These are phyloP conservation scores for Pinctada fucata DNA, from an alignment of 2,888 invertebrate species.

Conservation along the genomic window DNA sequence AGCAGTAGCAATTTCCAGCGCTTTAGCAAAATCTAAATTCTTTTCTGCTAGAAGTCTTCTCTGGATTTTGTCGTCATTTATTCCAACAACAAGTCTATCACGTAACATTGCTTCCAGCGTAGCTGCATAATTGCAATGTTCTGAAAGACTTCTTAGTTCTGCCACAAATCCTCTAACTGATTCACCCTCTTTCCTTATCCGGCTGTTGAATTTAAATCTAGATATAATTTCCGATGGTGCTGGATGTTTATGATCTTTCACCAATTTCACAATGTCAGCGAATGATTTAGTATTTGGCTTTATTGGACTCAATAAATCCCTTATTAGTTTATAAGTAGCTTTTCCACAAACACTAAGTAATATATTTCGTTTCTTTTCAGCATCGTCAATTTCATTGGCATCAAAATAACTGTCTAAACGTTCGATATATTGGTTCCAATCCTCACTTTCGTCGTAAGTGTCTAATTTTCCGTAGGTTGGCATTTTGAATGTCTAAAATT, in stretches of 20 bases:
- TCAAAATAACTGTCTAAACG: too few relatives aligned
- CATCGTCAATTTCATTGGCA: too few relatives aligned
- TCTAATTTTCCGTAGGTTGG: too few relatives aligned
- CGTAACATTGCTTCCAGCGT: constrained; percentile 35
- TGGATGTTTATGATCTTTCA: constrained; percentile 33
- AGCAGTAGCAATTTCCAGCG: constrained; percentile 24
- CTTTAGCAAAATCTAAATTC: constrained; percentile 31
- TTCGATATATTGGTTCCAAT: too few relatives aligned
- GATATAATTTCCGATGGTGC: too few relatives aligned
- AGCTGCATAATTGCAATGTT: constrained; percentile 42
- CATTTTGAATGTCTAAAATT: too few relatives aligned
- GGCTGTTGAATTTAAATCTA: constrained; percentile 36
- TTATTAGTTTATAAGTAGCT: constrained; percentile 32
- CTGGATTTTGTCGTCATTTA: constrained; percentile 39
- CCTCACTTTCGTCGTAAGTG: too few relatives aligned
- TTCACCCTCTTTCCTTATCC: constrained; percentile 19
- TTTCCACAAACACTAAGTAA: constrained; percentile 33
- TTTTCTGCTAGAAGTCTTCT: constrained; percentile 22
- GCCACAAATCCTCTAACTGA: constrained; percentile 32
- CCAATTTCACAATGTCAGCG: constrained; percentile 19
- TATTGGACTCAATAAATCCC: constrained; percentile 16
- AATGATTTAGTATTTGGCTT: constrained; percentile 24
- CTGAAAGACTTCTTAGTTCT: constrained; percentile 27
- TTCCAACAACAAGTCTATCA: constrained; percentile 38
- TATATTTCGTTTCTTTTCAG: constrained; percentile 20